These are phyloP conservation scores for Ditylenchus weischeri DNA, from an alignment of 2,888 invertebrate species.

Conservation along the genomic window DNA sequence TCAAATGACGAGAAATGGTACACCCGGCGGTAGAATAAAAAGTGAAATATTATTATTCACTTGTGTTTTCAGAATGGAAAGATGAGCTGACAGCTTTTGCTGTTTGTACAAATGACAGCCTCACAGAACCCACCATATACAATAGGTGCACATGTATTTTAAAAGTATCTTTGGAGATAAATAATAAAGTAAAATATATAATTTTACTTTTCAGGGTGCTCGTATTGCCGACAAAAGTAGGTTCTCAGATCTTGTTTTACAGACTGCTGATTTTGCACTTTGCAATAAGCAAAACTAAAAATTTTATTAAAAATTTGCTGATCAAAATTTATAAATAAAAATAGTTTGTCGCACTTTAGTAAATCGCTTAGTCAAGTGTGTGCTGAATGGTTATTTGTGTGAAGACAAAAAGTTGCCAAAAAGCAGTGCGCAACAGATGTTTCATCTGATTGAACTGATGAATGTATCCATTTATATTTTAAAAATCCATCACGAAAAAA, in stretches of 20 bases:
- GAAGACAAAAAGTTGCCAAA: constrained; percentile 35
- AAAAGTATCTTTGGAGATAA: not conserved
- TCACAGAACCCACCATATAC: constrained; percentile 9
- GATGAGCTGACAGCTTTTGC: not conserved
- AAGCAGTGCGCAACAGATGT: constrained; percentile 34
- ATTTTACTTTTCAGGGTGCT: constrained; percentile 64
- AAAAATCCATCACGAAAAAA: constrained; percentile 2
- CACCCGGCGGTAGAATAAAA: too few relatives aligned
- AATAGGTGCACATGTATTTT: constrained; percentile 16
- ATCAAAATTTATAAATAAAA: too few relatives aligned
- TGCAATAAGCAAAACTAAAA: too few relatives aligned
- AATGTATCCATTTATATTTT: constrained; percentile 27
- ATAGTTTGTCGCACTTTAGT: constrained; percentile 49
- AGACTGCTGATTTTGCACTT: too few relatives aligned
- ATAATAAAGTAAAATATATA: not conserved
- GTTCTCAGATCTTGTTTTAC: too few relatives aligned
- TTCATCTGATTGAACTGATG: constrained; percentile 37
- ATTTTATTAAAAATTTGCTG: too few relatives aligned
- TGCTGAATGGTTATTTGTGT: constrained; percentile 70
- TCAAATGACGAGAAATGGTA: too few relatives aligned
- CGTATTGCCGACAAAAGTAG: constrained; percentile 68
- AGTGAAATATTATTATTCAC: too few relatives aligned
- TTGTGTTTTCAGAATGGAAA: not conserved
- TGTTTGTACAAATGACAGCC: not conserved
- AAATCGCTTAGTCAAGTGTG: constrained; percentile 65